These are phyloP conservation scores for Actias luna DNA, from an alignment of 2,888 invertebrate species.

Conservation along the genomic window DNA sequence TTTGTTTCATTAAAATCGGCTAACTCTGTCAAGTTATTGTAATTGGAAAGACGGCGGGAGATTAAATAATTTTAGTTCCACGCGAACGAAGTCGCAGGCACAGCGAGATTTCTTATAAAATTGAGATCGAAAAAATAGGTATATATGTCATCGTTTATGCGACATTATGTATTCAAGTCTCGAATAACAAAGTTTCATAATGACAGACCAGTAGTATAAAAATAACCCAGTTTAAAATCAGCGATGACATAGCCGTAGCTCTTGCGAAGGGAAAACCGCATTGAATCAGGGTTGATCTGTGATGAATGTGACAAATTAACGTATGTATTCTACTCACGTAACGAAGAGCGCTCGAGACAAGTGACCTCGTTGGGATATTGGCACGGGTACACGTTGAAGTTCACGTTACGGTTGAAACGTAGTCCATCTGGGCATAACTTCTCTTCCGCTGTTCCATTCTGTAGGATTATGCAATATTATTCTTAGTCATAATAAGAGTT, in stretches of 20 bases:
- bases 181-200: conserved; percentile 27
- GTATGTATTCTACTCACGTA: conserved; percentile 79
- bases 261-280: conserved; percentile 18
- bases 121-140: not conserved
- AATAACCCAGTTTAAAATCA: conserved; percentile 35
- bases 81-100: too few relatives aligned
- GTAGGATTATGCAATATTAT: conserved; percentile 15
- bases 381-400: conserved; percentile 87
- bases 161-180: conserved; percentile 28
- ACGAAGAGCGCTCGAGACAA: conserved; percentile 85
- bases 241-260: conserved; percentile 31
- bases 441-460: conserved; percentile 88
- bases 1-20: too few relatives aligned
- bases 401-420: conserved; percentile 87
- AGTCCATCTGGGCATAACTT: conserved; percentile 92
- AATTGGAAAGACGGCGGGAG: too few relatives aligned
- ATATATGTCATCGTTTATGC: conserved; percentile 16
- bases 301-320: conserved; percentile 10
- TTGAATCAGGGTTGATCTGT: conserved; percentile 12
- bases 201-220: conserved; percentile 29
- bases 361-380: conserved; percentile 92
- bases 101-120: not conserved
- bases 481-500: not conserved
- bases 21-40: too few relatives aligned
- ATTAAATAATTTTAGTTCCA: too few relatives aligned